These are phyloP conservation scores for Cerastoderma edule DNA, from an alignment of 2,888 invertebrate genomes.

Conservation along the genomic window DNA sequence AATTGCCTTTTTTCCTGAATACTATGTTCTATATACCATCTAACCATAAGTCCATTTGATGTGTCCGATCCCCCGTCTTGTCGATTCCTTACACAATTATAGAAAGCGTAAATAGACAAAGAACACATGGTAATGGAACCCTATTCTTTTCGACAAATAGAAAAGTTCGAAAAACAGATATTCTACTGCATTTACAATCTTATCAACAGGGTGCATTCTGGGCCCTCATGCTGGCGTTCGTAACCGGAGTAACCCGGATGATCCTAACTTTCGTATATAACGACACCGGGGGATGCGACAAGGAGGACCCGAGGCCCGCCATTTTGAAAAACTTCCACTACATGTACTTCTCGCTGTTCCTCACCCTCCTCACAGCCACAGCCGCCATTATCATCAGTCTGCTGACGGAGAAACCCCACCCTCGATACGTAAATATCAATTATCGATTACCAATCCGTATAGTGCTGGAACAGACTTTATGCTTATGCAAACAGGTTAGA, in stretches of 20 bases:
- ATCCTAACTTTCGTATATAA: constrained; percentile 83
- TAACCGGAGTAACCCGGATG: constrained; percentile 84
- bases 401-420: constrained; percentile 83
- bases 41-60: too few relatives aligned
- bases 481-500: too few relatives aligned
- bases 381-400: constrained; percentile 83
- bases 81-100: too few relatives aligned
- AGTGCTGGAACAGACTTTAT: too few relatives aligned
- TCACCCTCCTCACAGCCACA: constrained; percentile 83
- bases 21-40: too few relatives aligned
- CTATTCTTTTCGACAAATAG: too few relatives aligned
- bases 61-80: too few relatives aligned
- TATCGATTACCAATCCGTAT: too few relatives aligned
- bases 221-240: constrained; percentile 84
- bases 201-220: constrained; percentile 84
- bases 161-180: too few relatives aligned
- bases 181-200: not conserved
- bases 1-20: too few relatives aligned
- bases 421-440: constrained; percentile 78
- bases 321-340: constrained; percentile 80
- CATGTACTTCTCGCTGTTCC: constrained; percentile 85
- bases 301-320: constrained; percentile 63
- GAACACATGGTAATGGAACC: too few relatives aligned
- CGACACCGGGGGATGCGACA: constrained; percentile 62
- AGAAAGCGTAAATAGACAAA: too few relatives aligned